Evolutionary conservation across 2,888 invertebrate species (phyloP), one percentile per base, ranked within the genome.

Genomic region (Eucera pruinosa): DNA sequence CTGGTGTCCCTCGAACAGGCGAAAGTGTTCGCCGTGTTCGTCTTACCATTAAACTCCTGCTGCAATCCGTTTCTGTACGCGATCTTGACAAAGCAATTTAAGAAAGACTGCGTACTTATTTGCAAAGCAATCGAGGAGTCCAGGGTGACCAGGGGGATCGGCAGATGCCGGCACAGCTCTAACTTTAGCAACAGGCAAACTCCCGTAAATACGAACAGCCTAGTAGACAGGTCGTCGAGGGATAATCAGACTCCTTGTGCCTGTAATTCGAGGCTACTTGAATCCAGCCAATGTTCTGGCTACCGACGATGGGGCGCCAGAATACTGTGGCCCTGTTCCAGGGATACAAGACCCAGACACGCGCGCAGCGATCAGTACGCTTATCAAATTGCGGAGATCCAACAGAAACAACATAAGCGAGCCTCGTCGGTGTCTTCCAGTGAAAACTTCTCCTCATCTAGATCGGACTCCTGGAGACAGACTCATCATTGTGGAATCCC

Each of bases 31-130:
- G 98, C 98, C 2, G 98, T 99, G 47, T 98, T 99, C 92, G 96
- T 99, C 67, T 94, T 99, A 86, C 99, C 99, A 1, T 93, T 99
- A 80, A 99, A 99, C 93, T 97, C 98, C 15, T 99, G 98, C 93
- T 98, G 98, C 93, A 99, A 99, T 93, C 99, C 99, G 0, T 99
- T 99, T 92, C 95, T 99, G 33, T 99, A 99, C 92, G 99, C 99
- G 61, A 98, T 99, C 86, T 95, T 99, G 89, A 99, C 99, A 7
- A 98, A 99, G 91, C 98, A 98, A 92, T 98, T 98, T 93, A 98
- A 98, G 93, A 98, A 98, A 93, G 98, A 99, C 93, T 98, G 98
- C 93, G 97, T 98, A 2, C 95, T 97, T 91, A 96, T 98, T 72
- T 98, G 98, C 93, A 98, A 98, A 92, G 97, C 98, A 23, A 97